Evolutionary conservation across 2,797 vertebrate genomes (phyloP).

Genomic region (Acanthurus leucopareius): DNA sequence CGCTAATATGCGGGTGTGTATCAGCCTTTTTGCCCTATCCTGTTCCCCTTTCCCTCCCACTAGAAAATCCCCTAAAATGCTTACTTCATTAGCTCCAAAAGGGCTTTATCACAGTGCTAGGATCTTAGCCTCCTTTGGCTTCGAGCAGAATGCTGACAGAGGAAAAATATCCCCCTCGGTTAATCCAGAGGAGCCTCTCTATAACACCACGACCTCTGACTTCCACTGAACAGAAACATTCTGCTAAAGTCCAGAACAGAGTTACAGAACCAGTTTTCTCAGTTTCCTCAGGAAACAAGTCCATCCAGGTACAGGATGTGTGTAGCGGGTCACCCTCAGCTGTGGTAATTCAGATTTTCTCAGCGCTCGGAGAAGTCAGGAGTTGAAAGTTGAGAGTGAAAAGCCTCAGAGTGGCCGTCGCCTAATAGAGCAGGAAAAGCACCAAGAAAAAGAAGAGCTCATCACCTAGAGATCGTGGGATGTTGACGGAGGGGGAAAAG

Average conservation of each 20-base stretch:
- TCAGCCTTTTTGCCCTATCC: conserved; percentile 17
- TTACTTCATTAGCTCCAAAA: conserved; percentile 44
- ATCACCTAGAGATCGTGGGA: conserved; percentile 57
- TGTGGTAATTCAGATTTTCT: conserved; percentile 49
- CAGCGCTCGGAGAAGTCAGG: conserved; percentile 49
- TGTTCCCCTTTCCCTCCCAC: neutral
- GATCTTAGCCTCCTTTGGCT: conserved; percentile 67
- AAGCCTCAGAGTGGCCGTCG: conserved; percentile 80
- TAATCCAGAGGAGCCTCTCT: conserved; percentile 24
- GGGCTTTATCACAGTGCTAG: conserved; percentile 80
- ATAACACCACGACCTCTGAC: conserved; percentile 30
- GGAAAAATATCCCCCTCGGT: conserved; percentile 24
- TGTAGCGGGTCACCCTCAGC: conserved; percentile 42
- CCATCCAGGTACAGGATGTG: conserved; percentile 64
- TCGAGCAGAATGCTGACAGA: conserved; percentile 32
- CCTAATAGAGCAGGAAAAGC: conserved; percentile 75
- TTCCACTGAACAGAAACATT: conserved; percentile 38
- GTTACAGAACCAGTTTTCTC: conserved; percentile 39
- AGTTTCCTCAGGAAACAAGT: conserved; percentile 64
- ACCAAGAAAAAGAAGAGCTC: conserved; percentile 66
- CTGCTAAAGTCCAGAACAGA: conserved; percentile 55
- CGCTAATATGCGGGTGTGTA: conserved; percentile 29
- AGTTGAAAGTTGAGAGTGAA: conserved; percentile 65
- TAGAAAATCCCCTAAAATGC: conserved; percentile 38
- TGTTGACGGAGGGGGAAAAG: neutral